These are phyloP conservation scores for Theonella swinhoei DNA, from an alignment of 37 sponge, comb jelly and placozoan genomes.

Conservation along the genomic window DNA sequence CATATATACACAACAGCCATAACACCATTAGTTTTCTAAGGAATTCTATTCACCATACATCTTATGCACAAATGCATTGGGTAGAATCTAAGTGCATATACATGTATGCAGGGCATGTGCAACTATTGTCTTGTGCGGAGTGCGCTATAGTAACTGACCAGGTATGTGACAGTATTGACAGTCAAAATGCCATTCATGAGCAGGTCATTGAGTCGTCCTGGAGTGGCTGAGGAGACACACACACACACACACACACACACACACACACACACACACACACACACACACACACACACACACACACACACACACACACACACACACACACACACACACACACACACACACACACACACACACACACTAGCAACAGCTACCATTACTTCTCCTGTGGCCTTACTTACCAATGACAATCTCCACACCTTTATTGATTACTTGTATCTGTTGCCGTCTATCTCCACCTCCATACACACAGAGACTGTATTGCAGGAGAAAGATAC, in stretches of 20 bases:
- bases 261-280: neutral
- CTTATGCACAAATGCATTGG: neutral
- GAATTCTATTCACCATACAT: neutral
- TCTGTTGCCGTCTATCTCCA: conserved; percentile 82
- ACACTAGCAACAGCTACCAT: neutral
- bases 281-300: neutral
- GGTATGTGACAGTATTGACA: conserved; percentile 79
- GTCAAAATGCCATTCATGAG: conserved; percentile 74
- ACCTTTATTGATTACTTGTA: conserved; percentile 57
- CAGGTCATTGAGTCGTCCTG: conserved; percentile 94
- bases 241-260: neutral
- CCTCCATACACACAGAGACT: conserved; percentile 98
- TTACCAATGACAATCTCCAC: conserved; percentile 88
- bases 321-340: neutral
- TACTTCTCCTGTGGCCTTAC: too few species aligned
- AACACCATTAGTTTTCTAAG: neutral
- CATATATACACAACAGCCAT: too few species aligned
- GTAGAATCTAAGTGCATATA: too few species aligned
- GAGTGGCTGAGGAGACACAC: conserved; percentile 87
- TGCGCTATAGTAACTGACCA: too few species aligned
- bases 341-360: neutral
- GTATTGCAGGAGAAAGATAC: too few species aligned
- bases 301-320: neutral
- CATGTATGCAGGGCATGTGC: too few species aligned
- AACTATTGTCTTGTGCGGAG: too few species aligned